Conservation (phyloP, 2,888 invertebrate genomes). For the Chesias legatella region DNA sequence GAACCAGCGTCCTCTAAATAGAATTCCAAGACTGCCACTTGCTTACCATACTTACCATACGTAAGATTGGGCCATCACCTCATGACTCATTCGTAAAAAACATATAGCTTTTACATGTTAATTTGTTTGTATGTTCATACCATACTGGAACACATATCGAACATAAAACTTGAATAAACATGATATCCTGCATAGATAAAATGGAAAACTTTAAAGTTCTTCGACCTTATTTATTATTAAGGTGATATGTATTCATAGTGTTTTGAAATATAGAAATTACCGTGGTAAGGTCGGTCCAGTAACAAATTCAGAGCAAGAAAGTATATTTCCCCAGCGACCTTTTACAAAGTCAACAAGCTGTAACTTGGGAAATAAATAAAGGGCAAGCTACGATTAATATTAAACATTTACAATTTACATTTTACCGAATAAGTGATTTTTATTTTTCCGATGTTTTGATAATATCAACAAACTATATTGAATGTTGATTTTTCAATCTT, state of each 20-base stretch:
- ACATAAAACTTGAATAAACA: constrained; percentile 4
- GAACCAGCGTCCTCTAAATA: no score
- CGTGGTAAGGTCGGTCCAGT: constrained; percentile 53
- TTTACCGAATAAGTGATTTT: constrained; percentile 30
- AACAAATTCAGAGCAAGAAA: constrained; percentile 63
- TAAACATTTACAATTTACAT: constrained; percentile 44
- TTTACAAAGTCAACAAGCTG: constrained; percentile 75
- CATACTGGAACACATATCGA: no score
- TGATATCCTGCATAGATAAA: constrained; percentile 10
- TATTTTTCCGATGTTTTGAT: constrained; percentile 7
- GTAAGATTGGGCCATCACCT: no score
- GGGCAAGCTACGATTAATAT: constrained; percentile 65
- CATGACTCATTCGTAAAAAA: no score
- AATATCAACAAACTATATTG: no score
- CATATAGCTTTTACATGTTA: no score
- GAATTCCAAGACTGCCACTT: no score
- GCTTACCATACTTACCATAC: no score
- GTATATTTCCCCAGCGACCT: constrained; percentile 72
- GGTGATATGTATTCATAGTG: constrained; percentile 25
- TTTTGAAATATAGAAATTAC: constrained; percentile 36
- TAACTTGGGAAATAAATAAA: constrained; percentile 73
- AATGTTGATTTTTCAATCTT: no score
- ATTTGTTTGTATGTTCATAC: no score
- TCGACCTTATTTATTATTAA: constrained; percentile 26
- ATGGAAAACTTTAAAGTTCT: constrained; percentile 14